Conservation (phyloP, 2,888 invertebrate genomes). For the Ochropleura leucogaster region DNA sequence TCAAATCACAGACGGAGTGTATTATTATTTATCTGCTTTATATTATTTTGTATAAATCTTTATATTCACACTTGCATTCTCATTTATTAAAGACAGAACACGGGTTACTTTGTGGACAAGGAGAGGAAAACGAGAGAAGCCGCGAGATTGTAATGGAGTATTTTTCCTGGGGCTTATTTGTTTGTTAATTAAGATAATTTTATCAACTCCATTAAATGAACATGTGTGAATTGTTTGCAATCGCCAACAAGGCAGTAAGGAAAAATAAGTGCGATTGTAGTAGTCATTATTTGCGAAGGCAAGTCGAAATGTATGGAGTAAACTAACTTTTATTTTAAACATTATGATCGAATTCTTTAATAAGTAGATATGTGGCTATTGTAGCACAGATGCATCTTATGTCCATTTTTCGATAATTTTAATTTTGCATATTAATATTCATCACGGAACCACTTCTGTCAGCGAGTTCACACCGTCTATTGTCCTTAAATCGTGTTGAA, state of each 20-base stretch:
- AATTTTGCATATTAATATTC: neutral
- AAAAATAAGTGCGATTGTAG: too few species aligned
- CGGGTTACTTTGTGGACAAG: neutral
- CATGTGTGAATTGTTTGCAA: too few species aligned
- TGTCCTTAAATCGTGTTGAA: conserved; percentile 26
- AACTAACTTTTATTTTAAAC: too few species aligned
- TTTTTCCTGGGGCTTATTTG: too few species aligned
- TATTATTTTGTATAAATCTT: conserved; percentile 21
- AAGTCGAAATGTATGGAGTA: too few species aligned
- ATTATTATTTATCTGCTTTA: conserved; percentile 43
- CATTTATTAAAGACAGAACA: neutral
- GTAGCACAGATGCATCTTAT: neutral
- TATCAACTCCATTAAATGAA: too few species aligned
- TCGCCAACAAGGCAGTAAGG: too few species aligned
- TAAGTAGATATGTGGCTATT: neutral
- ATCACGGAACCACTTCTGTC: conserved; percentile 28
- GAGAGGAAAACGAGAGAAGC: neutral
- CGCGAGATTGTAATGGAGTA: neutral
- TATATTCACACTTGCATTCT: conserved; percentile 9
- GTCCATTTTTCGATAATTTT: neutral
- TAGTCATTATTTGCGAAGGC: too few species aligned
- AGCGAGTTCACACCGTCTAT: conserved; percentile 43
- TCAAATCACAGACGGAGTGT: conserved; percentile 58
- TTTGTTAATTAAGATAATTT: too few species aligned
- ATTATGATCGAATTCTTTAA: neutral